These are phyloP conservation scores for Maconellicoccus hirsutus DNA, from an alignment of 1,140 invertebrate species.

Conservation along the genomic window DNA sequence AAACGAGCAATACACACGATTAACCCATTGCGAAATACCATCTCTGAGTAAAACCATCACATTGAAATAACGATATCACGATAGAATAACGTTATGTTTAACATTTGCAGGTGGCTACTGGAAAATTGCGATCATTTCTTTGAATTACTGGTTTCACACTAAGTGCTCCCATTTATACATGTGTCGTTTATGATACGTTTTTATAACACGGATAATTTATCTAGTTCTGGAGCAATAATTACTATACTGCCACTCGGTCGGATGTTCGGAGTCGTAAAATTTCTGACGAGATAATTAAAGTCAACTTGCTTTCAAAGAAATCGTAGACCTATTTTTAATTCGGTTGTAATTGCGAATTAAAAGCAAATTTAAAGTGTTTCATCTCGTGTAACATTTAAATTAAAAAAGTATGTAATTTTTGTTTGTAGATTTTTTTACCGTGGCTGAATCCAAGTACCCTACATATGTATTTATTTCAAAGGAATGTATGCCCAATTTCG, in stretches of 20 bases:
- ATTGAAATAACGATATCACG: background rate
- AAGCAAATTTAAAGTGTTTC: too few species aligned
- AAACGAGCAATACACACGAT: too few species aligned
- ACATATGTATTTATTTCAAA: too few species aligned
- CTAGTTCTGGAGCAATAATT: background rate
- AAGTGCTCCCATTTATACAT: constrained; percentile 3
- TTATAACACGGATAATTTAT: constrained; percentile 2
- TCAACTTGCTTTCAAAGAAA: background rate
- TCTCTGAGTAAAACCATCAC: too few species aligned
- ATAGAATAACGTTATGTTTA: background rate
- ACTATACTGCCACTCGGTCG: background rate
- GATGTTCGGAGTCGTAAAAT: background rate
- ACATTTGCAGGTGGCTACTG: constrained; percentile 7
- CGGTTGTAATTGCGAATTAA: background rate
- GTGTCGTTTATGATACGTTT: background rate
- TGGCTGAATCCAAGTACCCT: too few species aligned
- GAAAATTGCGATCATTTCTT: background rate
- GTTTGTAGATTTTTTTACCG: too few species aligned
- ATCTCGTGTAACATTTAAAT: too few species aligned
- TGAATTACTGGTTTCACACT: constrained; percentile 8
- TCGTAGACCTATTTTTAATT: background rate
- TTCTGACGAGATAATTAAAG: background rate
- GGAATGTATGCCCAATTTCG: too few species aligned
- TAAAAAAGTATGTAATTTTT: too few species aligned
- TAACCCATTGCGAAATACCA: too few species aligned